Base-by-base conservation (phyloP, 2,888 invertebrate genomes). In the Papilio protenor region DNA sequence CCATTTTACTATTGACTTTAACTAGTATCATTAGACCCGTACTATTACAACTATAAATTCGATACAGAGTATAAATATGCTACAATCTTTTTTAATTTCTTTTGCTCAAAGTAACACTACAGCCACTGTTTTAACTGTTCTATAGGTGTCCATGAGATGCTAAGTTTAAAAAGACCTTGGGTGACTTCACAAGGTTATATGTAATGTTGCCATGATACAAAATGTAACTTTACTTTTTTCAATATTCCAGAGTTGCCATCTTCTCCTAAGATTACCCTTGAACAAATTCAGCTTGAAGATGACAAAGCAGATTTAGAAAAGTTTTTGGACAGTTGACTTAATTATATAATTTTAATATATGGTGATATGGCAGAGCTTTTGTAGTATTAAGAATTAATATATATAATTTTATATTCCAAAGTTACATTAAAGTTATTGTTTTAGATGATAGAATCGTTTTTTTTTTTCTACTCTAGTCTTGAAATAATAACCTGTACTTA, bases 231-330 rank as follows among this genome's bases (percentile, higher is more conserved):
- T 49, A n/a, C 10, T 47, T 61, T 73, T 70, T 71, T 40, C 71
- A 6, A 23, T 76, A 33, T 90, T 91, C 11, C 89, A 92, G 93
- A 81, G 57, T 82, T 87, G n/a, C 80, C 86, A 12, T 14, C 85
- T 45, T 78, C 87, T 71, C 89, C 90, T 59, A 87, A 90, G 80
- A 81, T 93, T 61, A 87, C 91, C 0, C 81, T 94, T 73, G 94
- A 94, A 77, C 94, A 94, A 84, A 91, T 94, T 64, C 92, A 94
- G 76, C 84, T 94, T 71, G 93, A 94, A 0, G 87, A 89, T 11
- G 94, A 94, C 77, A 79, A 77, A 6, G 81, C 87, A 3, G 93
- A 92, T 80, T 83, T 94, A 81, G 94, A 94, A 82, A 90, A 91
- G 77, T 94, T 94, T 81, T 89, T 94, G 0, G 92, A 90, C 72